phyloP scores from a whole-genome alignment of 1,140 invertebrate species.

The Phocides pigmalion region DNA sequence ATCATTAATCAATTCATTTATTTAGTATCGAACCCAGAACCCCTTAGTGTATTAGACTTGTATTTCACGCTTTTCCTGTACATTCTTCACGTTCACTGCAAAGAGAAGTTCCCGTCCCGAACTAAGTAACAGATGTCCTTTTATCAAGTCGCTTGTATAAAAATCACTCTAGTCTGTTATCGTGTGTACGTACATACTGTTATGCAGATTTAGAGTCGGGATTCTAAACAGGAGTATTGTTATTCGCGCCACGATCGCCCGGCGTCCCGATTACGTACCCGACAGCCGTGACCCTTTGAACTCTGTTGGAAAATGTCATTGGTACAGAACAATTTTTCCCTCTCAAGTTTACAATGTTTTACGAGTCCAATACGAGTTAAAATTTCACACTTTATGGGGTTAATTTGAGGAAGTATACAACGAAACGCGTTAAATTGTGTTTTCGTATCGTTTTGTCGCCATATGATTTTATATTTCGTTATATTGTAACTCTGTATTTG shows the following conservation, averaged over 20 bases:
- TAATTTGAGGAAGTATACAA: slow-evolving; percentile 3
- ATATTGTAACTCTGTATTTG: too few species aligned
- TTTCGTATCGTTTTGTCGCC: too few species aligned
- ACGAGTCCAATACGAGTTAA: slow-evolving; percentile 18
- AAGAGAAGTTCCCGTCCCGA: not conserved
- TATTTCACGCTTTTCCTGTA: too few species aligned
- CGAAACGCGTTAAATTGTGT: not conserved
- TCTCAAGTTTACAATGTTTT: slow-evolving; percentile 18
- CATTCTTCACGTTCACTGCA: not conserved
- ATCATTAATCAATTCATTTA: too few species aligned
- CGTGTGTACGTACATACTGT: slow-evolving; percentile 25
- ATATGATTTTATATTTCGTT: too few species aligned
- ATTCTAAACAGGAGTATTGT: slow-evolving; percentile 57
- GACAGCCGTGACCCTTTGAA: slow-evolving; percentile 73
- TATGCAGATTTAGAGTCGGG: slow-evolving; percentile 55
- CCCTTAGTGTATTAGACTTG: too few species aligned
- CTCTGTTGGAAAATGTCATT: slow-evolving; percentile 65
- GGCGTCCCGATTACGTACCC: slow-evolving; percentile 55
- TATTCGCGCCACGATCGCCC: slow-evolving; percentile 57
- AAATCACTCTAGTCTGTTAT: slow-evolving; percentile 26
- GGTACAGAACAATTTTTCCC: slow-evolving; percentile 45
- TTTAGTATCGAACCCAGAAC: too few species aligned
- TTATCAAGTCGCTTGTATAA: slow-evolving; percentile 15
- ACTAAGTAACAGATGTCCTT: slow-evolving; percentile 2
- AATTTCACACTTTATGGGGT: slow-evolving; percentile 19